Evolutionary conservation across 2,113 vertebrate species (phyloP).

Genomic region (Anser brachyrhynchus): DNA sequence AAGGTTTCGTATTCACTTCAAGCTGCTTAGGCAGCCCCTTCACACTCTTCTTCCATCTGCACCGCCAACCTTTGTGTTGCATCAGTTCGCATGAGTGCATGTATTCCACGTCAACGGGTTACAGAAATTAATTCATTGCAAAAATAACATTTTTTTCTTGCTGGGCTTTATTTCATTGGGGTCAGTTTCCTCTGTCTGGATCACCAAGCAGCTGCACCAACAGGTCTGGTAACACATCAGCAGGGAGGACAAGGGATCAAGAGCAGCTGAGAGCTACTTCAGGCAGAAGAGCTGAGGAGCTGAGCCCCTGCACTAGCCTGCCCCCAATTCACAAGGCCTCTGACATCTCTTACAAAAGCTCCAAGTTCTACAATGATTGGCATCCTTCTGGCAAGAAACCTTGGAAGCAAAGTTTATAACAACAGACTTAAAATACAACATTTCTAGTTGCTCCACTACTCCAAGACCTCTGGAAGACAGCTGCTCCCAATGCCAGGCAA

Average conservation of each 20-base stretch:
- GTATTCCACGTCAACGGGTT: no score
- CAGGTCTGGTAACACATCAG: neutral
- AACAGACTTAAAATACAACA: neutral
- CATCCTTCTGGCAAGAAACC: neutral
- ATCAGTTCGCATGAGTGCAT: neutral
- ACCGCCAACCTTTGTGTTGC: neutral
- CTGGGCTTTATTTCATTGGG: neutral
- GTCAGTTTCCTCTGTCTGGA: neutral
- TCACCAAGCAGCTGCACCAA: neutral
- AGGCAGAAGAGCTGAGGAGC: neutral
- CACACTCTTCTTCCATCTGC: neutral
- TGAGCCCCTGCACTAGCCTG: neutral
- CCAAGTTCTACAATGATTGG: neutral
- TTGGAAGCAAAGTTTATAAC: neutral
- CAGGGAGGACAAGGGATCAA: neutral
- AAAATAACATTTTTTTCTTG: neutral
- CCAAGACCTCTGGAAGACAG: neutral
- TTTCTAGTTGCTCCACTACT: neutral
- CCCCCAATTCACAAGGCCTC: neutral
- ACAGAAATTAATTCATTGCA: neutral
- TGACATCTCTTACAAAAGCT: neutral
- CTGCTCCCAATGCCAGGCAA: neutral
- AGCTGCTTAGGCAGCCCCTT: neutral
- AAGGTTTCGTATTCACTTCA: neutral
- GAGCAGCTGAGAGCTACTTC: neutral